Base-by-base conservation (phyloP, 2,888 invertebrate genomes). In the Steromphala cineraria region DNA sequence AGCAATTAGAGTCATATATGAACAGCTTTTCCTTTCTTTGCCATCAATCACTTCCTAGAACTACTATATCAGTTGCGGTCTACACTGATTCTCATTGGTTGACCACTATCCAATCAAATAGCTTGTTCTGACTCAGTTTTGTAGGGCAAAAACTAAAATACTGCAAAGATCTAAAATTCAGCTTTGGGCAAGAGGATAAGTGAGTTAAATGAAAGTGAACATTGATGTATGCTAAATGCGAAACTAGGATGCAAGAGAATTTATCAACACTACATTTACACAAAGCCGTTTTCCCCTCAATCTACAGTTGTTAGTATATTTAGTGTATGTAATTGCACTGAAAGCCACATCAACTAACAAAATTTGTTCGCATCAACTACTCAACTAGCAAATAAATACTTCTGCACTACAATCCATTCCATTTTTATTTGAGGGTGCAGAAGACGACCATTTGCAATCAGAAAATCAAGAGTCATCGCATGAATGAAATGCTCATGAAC, bases 181-280 rank as follows among this genome's bases (percentile, higher is more conserved):
- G 71, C 71, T 71, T 71, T 71, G 36, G 36, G 36, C 71, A 36
- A 8, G 36, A 31, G 19, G 40, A 40, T 71, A 71, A 71, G 71
- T 36, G 71, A 71, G 71, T 71, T 71, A 71, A 31, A 71, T 71
- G 71, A 71, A 71, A 36, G 71, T 36, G 71, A 40, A 71, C 36
- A 36, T 71, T 71, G 36, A 40, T 31, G 19, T 71, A n/a, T 15
- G 31, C 31, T 67, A 17, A 28, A 67, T 67, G 67, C 31, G 2
- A 17, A 40, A 71, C 71, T 71, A 71, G 13, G 15, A 17, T 21
- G 62, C 62, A 21, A 21, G 28, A 10, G 62, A 62, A 28, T 62
- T 28, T 28, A 62, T 62, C 28, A 24, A 28, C 10, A 28, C 62
- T 62, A 62, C 62, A 62, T 62, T 28, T 62, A 62, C 10, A 28